Evolutionary conservation across 2,888 invertebrate genomes (phyloP).

Genomic region (Chrysomela aeneicollis): DNA sequence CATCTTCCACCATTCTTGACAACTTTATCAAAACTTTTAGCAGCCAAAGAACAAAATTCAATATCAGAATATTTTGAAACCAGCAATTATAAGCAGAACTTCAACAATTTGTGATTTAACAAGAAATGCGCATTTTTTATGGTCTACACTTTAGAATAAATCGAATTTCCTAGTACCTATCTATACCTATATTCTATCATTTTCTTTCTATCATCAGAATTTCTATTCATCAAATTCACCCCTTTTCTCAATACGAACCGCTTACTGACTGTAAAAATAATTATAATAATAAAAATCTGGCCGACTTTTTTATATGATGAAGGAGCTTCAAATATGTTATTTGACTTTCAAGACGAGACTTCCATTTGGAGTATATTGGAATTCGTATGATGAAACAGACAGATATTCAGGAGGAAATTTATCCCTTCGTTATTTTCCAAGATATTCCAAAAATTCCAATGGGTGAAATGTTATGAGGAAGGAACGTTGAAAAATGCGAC

Average conservation of each 20-base stretch:
- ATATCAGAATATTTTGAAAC: no score
- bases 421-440: not conserved
- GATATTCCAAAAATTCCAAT: not conserved
- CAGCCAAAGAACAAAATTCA: no score
- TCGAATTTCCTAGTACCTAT: no score
- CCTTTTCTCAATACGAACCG: no score
- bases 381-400: conserved; percentile 11
- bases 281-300: not conserved
- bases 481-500: not conserved
- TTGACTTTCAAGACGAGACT: not conserved
- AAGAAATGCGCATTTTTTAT: no score
- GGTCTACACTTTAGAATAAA: no score
- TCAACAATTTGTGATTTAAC: no score
- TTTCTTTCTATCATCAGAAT: no score
- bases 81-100: no score
- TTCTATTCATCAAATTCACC: not conserved
- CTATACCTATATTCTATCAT: no score
- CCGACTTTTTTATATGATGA: not conserved
- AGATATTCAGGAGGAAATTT: not conserved
- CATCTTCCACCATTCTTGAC: not conserved
- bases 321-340: not conserved
- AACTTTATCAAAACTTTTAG: not conserved
- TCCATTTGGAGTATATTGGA: conserved; percentile 5
- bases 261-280: not conserved
- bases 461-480: not conserved